A percentile compares a stretch with the other conserved stretches of the same genome.
These are phyloP conservation scores for Limenitis camilla DNA, from an alignment of 2,888 invertebrate species.

Conservation along the genomic window DNA sequence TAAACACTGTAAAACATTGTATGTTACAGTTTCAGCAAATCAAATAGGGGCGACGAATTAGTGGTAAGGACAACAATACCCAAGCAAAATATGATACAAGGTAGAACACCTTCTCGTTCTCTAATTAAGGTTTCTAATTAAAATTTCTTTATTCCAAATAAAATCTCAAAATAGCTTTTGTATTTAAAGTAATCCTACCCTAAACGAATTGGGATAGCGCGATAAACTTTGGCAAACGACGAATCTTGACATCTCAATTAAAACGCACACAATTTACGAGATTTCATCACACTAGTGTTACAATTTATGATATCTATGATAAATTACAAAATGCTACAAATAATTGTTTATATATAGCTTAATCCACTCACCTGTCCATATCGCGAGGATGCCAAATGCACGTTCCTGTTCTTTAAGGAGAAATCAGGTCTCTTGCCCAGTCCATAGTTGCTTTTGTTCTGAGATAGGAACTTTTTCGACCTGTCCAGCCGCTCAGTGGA, in stretches of 20 bases:
- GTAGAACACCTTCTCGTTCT: too few species aligned
- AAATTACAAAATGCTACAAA: slow-evolving; percentile 13
- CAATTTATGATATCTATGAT: slow-evolving; percentile 12
- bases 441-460: slow-evolving; percentile 62
- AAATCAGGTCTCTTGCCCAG: slow-evolving; percentile 68
- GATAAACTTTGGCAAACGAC: not conserved
- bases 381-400: slow-evolving; percentile 66
- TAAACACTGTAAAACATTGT: not conserved
- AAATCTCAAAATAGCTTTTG: too few species aligned
- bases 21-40: too few species aligned
- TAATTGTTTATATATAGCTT: slow-evolving; percentile 7
- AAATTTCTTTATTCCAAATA: too few species aligned
- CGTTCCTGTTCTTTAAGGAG: slow-evolving; percentile 65
- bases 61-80: too few species aligned
- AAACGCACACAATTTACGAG: not conserved
- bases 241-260: not conserved
- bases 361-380: slow-evolving; percentile 65
- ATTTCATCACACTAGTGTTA: not conserved
- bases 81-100: not conserved
- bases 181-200: too few species aligned
- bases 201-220: too few species aligned
- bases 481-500: slow-evolving; percentile 67
- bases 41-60: too few species aligned
- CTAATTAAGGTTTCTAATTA: too few species aligned
- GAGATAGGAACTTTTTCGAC: slow-evolving; percentile 68